These are phyloP conservation scores for Martes martes DNA, from an alignment of 2,113 vertebrate genomes.

Conservation along the genomic window DNA sequence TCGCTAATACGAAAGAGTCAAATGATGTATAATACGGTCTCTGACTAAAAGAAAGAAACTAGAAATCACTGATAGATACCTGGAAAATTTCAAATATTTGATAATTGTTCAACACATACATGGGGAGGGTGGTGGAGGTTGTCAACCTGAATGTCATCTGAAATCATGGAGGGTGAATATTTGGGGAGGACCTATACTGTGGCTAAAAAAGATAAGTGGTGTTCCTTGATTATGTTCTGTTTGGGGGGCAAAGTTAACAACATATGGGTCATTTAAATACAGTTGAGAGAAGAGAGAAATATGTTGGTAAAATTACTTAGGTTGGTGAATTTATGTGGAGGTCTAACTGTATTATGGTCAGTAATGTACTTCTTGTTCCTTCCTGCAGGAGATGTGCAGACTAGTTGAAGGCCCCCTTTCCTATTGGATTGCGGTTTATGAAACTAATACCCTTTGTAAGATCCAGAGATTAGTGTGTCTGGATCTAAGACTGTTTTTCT, in stretches of 20 bases:
- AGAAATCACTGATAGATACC: neutral
- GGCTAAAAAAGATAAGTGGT: neutral
- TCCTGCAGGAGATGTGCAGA: neutral
- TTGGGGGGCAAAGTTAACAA: neutral
- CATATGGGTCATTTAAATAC: neutral
- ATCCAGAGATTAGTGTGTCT: neutral
- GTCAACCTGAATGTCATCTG: neutral
- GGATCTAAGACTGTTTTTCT: neutral
- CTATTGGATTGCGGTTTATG: neutral
- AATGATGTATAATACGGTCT: neutral
- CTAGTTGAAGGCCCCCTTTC: neutral
- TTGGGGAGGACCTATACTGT: neutral
- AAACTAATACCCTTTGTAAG: neutral
- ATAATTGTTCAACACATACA: neutral
- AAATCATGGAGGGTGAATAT: neutral
- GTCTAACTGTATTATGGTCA: neutral
- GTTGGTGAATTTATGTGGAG: neutral
- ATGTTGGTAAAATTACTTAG: neutral
- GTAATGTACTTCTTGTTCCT: neutral
- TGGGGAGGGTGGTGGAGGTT: neutral
- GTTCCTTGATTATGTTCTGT: neutral
- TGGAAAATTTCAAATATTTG: neutral
- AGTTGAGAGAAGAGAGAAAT: neutral
- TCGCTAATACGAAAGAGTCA: neutral
- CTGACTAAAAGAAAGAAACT: constrained; percentile 20